phyloP scores from a whole-genome alignment of 2,888 invertebrate species.

The Diplolepis rosae region DNA sequence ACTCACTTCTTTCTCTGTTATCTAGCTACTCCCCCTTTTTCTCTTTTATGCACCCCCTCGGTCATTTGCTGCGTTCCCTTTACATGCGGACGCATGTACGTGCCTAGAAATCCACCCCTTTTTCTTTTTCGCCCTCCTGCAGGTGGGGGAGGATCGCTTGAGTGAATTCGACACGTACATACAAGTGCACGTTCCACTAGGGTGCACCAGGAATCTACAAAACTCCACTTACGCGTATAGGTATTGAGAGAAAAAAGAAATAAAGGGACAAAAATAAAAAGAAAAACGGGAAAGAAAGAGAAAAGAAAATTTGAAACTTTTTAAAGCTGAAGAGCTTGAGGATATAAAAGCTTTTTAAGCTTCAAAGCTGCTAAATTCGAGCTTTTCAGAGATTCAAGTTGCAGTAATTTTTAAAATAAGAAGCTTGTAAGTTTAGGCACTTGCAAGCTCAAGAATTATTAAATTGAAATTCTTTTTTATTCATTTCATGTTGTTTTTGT shows the following conservation, averaged over 20 bases:
- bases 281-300: slow-evolving; percentile 5
- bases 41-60: neutral
- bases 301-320: slow-evolving; percentile 28
- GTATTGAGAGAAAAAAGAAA: neutral
- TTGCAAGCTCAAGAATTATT: no score
- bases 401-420: no score
- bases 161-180: slow-evolving; percentile 67
- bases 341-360: no score
- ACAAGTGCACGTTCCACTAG: slow-evolving; percentile 37
- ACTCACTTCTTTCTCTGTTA: neutral
- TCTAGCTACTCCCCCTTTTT: neutral
- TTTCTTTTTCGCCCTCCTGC: slow-evolving; percentile 45
- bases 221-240: slow-evolving; percentile 18
- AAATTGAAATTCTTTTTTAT: no score
- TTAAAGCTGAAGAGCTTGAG: slow-evolving; percentile 11
- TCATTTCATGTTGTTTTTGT: no score
- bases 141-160: slow-evolving; percentile 56
- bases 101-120: slow-evolving; percentile 66
- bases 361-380: no score
- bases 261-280: slow-evolving; percentile 18
- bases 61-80: slow-evolving; percentile 33
- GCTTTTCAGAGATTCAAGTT: no score
- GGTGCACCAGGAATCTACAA: slow-evolving; percentile 35
- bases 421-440: no score
- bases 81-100: slow-evolving; percentile 52